Conservation (phyloP, 2,888 invertebrate genomes). For the Stenodema calcarata region DNA sequence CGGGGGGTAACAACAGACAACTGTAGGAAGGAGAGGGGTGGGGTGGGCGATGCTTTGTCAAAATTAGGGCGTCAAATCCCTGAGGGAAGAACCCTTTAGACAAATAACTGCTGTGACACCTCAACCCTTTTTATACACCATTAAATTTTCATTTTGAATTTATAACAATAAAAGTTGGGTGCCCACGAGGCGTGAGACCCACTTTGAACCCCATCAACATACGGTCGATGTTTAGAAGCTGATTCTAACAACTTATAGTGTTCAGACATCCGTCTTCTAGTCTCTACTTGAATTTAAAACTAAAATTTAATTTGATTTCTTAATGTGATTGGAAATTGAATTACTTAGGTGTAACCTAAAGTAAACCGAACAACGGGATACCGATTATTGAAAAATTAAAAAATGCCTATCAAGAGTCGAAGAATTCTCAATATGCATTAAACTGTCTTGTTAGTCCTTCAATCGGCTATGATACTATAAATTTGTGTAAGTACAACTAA, state of each 20-base stretch:
- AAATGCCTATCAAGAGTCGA: too few relatives aligned
- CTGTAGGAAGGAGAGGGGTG: not conserved
- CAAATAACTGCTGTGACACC: slow-evolving; percentile 55
- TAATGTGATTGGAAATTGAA: too few relatives aligned
- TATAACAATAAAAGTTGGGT: not conserved
- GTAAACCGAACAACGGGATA: too few relatives aligned
- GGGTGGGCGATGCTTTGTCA: slow-evolving; percentile 38
- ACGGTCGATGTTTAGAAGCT: not conserved
- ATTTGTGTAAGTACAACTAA: too few relatives aligned
- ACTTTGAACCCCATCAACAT: not conserved
- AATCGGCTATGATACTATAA: too few relatives aligned
- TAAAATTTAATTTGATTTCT: too few relatives aligned
- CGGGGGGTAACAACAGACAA: not conserved
- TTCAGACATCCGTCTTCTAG: not conserved
- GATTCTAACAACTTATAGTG: not conserved
- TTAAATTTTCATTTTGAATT: slow-evolving; percentile 55
- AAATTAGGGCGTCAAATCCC: slow-evolving; percentile 45
- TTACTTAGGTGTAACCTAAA: too few relatives aligned
- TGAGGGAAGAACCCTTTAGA: slow-evolving; percentile 28
- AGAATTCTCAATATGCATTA: too few relatives aligned
- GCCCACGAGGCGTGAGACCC: not conserved
- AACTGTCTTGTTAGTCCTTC: too few relatives aligned
- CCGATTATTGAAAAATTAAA: too few relatives aligned
- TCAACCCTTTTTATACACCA: slow-evolving; percentile 54
- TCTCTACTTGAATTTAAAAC: too few relatives aligned